These are phyloP conservation scores for Hucho hucho DNA, from an alignment of 2,113 vertebrate species.

Conservation along the genomic window DNA sequence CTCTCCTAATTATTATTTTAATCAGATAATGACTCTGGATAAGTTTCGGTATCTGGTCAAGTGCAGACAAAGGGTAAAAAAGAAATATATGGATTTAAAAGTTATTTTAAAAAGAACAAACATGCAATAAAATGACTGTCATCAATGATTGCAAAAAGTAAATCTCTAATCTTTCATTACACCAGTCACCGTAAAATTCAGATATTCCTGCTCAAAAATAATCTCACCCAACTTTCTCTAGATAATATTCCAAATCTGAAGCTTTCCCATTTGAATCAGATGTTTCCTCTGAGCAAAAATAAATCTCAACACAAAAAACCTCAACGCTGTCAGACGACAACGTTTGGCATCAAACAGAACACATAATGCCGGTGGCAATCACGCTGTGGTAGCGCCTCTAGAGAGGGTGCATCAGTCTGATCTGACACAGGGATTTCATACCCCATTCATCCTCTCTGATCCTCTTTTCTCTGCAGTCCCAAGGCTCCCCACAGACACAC, in stretches of 20 bases:
- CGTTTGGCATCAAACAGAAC: constrained; percentile 30
- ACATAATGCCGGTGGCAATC: constrained; percentile 25
- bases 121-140: background rate
- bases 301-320: background rate
- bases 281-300: background rate
- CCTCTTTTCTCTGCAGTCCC: background rate
- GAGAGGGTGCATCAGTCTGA: constrained; percentile 25
- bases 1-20: background rate
- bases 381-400: constrained; percentile 11
- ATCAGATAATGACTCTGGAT: background rate
- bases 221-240: constrained; percentile 16
- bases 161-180: too few relatives aligned
- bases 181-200: background rate
- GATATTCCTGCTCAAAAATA: constrained; percentile 29
- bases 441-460: constrained; percentile 18
- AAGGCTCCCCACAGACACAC: background rate
- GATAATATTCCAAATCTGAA: constrained; percentile 22
- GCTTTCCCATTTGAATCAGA: constrained; percentile 16
- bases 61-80: background rate
- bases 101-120: background rate
- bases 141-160: background rate
- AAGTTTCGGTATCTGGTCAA: background rate
- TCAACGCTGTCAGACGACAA: constrained; percentile 32
- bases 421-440: constrained; percentile 29
- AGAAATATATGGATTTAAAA: background rate